Evolutionary conservation across 1,140 invertebrate species (phyloP).

Genomic region (Brachionus asplanchnoidis): DNA sequence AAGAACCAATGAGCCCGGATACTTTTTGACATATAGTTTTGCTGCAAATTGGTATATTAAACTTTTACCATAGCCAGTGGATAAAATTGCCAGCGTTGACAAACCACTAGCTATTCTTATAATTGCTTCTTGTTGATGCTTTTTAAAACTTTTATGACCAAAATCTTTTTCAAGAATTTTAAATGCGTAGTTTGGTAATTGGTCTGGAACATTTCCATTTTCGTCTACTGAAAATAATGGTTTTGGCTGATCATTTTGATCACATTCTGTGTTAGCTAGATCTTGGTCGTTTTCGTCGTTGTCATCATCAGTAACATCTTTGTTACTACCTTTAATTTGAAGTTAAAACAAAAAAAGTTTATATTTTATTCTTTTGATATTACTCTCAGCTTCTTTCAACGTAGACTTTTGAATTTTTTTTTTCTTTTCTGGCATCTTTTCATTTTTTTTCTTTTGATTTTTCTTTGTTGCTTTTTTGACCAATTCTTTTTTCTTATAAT

Average conservation of each 20-base stretch:
- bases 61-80: slow-evolving; percentile 26
- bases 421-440: not conserved
- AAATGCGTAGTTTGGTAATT: not conserved
- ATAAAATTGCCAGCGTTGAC: slow-evolving; percentile 9
- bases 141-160: slow-evolving; percentile 27
- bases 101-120: slow-evolving; percentile 14
- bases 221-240: not conserved
- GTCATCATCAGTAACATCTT: not conserved
- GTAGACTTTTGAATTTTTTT: not conserved
- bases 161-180: slow-evolving; percentile 36
- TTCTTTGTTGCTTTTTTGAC: not conserved
- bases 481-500: not conserved
- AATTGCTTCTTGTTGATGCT: slow-evolving; percentile 10
- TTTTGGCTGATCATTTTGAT: not conserved
- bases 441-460: not conserved
- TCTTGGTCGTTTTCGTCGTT: not conserved
- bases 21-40: not conserved
- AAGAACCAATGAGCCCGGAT: slow-evolving; percentile 58
- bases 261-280: not conserved
- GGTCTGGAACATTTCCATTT: not conserved
- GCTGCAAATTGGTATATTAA: slow-evolving; percentile 36
- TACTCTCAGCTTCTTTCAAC: not conserved
- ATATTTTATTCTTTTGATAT: not conserved
- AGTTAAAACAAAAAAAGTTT: not conserved
- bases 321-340: not conserved